Evolutionary conservation across 2,113 vertebrate species (phyloP).

Genomic region (Callospermophilus lateralis): DNA sequence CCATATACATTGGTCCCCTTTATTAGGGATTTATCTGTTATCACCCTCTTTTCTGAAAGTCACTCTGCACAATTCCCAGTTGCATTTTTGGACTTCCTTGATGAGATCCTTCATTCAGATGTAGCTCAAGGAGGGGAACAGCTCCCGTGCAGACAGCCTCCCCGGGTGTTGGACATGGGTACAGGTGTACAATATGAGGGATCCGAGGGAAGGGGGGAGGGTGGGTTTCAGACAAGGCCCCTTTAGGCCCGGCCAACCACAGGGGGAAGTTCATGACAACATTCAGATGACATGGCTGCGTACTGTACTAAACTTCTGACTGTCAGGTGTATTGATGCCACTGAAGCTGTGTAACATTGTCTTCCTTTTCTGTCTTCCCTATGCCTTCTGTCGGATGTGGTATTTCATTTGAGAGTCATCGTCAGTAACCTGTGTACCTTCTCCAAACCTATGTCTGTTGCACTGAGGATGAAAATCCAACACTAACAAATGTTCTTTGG

Average conservation of each 20-base stretch:
- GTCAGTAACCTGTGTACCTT: conserved; percentile 90
- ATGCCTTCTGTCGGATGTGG: conserved; percentile 89
- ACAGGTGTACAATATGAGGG: conserved; percentile 28
- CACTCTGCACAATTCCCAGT: conserved; percentile 87
- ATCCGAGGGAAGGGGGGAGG: background rate
- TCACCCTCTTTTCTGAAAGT: conserved; percentile 82
- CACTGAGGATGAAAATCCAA: conserved; percentile 90
- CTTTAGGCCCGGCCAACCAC: background rate
- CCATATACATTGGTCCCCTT: conserved; percentile 87
- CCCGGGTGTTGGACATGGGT: conserved; percentile 50
- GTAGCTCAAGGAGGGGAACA: conserved; percentile 72
- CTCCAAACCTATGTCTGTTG: conserved; percentile 90
- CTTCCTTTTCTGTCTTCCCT: conserved; percentile 90
- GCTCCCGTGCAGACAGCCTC: conserved; percentile 76
- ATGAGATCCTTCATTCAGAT: conserved; percentile 76
- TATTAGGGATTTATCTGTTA: conserved; percentile 89
- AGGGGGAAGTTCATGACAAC: background rate
- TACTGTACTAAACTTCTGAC: conserved; percentile 85
- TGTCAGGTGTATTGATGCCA: conserved; percentile 82
- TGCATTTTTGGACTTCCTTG: conserved; percentile 73
- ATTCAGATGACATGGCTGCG: conserved; percentile 61
- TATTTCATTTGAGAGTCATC: conserved; percentile 89
- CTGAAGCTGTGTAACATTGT: conserved; percentile 89
- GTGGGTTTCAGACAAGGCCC: background rate
- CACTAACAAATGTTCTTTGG: conserved; percentile 88